A percentile compares a stretch with the other conserved stretches of the same genome.
Evolutionary conservation across 2,113 vertebrate species (phyloP).

Genomic region (Sphaerodactylus townsendi): DNA sequence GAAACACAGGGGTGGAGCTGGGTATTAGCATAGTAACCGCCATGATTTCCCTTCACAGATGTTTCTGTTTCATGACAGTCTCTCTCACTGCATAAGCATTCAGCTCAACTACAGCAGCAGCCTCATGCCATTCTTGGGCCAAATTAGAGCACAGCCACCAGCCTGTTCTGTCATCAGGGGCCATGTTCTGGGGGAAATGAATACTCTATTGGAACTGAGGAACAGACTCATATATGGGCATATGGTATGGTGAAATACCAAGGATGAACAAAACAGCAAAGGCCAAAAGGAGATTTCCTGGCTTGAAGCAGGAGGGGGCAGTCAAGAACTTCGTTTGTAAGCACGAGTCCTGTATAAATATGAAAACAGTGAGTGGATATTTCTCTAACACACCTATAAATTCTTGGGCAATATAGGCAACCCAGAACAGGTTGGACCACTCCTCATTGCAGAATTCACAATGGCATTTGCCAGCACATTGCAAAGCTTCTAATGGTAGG

Average conservation of each 20-base stretch:
- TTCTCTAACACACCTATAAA: background rate
- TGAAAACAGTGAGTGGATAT: background rate
- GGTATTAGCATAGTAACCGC: background rate
- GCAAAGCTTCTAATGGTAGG: too few relatives aligned
- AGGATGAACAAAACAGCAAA: background rate
- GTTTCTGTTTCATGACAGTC: background rate
- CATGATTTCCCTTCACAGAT: background rate
- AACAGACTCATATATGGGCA: background rate
- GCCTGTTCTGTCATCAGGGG: background rate
- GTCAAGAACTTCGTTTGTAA: background rate
- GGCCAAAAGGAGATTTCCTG: background rate
- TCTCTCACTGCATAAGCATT: too few relatives aligned
- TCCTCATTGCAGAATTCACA: background rate
- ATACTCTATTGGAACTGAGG: background rate
- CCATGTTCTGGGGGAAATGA: background rate
- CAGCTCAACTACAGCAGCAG: background rate
- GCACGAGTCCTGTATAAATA: background rate
- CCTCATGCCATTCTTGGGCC: background rate
- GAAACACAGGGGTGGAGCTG: conserved; percentile 6
- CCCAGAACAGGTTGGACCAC: background rate
- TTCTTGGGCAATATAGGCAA: background rate
- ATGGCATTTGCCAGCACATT: background rate
- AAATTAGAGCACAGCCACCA: background rate
- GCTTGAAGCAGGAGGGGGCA: background rate
- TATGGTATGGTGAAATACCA: background rate